A percentile compares a stretch with the other conserved stretches of the same genome.
phyloP scores from a whole-genome alignment of 2,888 invertebrate genomes.

The Aspidiotus rigidus region DNA sequence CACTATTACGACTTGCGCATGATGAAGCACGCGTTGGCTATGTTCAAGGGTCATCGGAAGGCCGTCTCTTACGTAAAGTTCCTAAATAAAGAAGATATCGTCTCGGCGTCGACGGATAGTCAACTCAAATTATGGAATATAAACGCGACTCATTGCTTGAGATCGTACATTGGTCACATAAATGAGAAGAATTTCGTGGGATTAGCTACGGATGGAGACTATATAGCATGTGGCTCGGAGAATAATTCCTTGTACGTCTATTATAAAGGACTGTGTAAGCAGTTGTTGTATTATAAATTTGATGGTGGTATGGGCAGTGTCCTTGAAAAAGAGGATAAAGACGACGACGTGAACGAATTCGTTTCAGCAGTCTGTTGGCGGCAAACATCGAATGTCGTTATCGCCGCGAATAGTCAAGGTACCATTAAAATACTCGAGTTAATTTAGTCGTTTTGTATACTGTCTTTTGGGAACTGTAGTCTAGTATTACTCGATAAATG shows the following conservation, averaged over 20 bases:
- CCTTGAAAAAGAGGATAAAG: slow-evolving; percentile 63
- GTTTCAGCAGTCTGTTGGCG: slow-evolving; percentile 94
- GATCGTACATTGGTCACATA: slow-evolving; percentile 81
- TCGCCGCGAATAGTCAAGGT: slow-evolving; percentile 90
- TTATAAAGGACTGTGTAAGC: slow-evolving; percentile 79
- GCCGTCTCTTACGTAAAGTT: slow-evolving; percentile 93
- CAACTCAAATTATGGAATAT: slow-evolving; percentile 87
- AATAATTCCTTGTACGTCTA: slow-evolving; percentile 88
- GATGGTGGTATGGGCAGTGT: slow-evolving; percentile 60
- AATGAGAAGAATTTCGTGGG: slow-evolving; percentile 97
- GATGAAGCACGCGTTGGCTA: slow-evolving; percentile 65
- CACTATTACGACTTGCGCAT: slow-evolving; percentile 89
- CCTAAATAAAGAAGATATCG: slow-evolving; percentile 70
- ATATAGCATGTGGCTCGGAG: slow-evolving; percentile 89
- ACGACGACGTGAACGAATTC: slow-evolving; percentile 83
- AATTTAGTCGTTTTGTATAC: slow-evolving; percentile 16
- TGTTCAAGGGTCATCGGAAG: slow-evolving; percentile 83
- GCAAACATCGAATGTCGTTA: slow-evolving; percentile 69
- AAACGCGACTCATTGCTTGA: slow-evolving; percentile 55
- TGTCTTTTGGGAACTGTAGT: too few species aligned
- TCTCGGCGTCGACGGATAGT: slow-evolving; percentile 86
- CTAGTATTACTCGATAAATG: too few species aligned
- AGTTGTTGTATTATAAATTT: slow-evolving; percentile 77
- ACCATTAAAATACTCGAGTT: slow-evolving; percentile 79
- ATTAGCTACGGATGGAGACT: slow-evolving; percentile 81